Evolutionary conservation across 2,797 vertebrate species (phyloP), one percentile per base, ranked within the genome.

Genomic region (Bucorvus abyssinicus): DNA sequence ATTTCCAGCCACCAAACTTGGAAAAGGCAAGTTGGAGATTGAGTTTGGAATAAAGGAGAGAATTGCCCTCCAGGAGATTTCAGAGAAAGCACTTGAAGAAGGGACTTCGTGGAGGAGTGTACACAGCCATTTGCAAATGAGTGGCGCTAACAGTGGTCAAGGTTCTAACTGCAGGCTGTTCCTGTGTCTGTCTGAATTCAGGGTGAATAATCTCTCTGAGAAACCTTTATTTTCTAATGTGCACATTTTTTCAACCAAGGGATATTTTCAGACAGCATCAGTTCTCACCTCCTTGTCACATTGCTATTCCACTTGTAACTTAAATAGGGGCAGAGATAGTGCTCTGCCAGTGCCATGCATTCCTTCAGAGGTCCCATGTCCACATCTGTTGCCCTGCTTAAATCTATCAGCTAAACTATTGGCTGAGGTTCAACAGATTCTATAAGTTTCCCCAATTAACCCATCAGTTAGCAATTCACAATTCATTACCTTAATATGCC

Each of bases 371-470:
- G 68, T 95, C 95, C 84, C 75, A 93, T 53, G 68, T 96, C 87
- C 93, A 94, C 95, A 97, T 97, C 96, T 97, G 95, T 91, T 96
- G 83, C 45, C 84, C 74, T 95, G 67, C 92, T 97, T 95, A 94
- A 96, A 97, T 94, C 89, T 93, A 89, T 94, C 91, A 91, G 55
- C 85, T 94, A 93, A 95, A 96, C 96, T 97, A 86, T 94, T 96
- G 95, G 85, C 93, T 92, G 82, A 77, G 84, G 57, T 97, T 97
- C 97, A 97, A 71, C 55, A 94, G 53, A 93, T 80, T 96, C 93
- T 95, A 42, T 96, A 93, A 93, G 74, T 97, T 98, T 97, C 91
- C 90, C 94, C 96, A 97, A 86, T 96, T 97, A 97, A 94, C 86
- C 92, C 89, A 91, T 97, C 95, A 94, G 71, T 95, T 96, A 97